phyloP scores from a whole-genome alignment of 2,113 vertebrate genomes.

The Argyrosomus japonicus region DNA sequence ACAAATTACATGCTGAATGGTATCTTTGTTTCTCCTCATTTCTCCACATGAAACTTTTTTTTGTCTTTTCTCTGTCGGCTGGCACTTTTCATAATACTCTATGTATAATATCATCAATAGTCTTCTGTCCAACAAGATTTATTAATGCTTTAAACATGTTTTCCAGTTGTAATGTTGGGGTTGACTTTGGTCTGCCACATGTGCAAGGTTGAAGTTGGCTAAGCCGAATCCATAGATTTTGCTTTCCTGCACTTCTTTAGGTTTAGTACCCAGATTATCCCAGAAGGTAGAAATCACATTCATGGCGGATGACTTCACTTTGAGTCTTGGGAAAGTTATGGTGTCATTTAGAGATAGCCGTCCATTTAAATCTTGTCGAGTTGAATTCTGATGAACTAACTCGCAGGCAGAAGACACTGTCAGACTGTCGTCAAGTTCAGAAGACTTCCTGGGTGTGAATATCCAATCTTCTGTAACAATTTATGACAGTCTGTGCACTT shows the following conservation, averaged over 20 bases:
- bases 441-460: conserved; percentile 1
- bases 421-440: conserved; percentile 20
- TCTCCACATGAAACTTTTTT: not conserved
- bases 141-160: conserved; percentile 1
- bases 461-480: conserved; percentile 29
- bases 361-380: conserved; percentile 18
- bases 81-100: not conserved
- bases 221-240: not conserved
- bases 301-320: not conserved
- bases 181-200: not conserved
- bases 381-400: conserved; percentile 20
- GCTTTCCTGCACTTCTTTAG: not conserved
- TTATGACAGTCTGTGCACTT: conserved; percentile 32
- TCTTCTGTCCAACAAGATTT: not conserved
- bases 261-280: not conserved
- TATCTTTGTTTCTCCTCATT: not conserved
- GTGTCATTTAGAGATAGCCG: conserved; percentile 16
- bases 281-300: not conserved
- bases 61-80: not conserved
- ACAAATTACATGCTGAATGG: not conserved
- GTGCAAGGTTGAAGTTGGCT: not conserved
- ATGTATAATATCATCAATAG: not conserved
- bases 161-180: not conserved
- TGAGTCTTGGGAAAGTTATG: conserved; percentile 13
- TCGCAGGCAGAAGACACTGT: not conserved